Evolutionary conservation across 2,113 vertebrate genomes (phyloP).

Genomic region (Cheirogaleus medius): DNA sequence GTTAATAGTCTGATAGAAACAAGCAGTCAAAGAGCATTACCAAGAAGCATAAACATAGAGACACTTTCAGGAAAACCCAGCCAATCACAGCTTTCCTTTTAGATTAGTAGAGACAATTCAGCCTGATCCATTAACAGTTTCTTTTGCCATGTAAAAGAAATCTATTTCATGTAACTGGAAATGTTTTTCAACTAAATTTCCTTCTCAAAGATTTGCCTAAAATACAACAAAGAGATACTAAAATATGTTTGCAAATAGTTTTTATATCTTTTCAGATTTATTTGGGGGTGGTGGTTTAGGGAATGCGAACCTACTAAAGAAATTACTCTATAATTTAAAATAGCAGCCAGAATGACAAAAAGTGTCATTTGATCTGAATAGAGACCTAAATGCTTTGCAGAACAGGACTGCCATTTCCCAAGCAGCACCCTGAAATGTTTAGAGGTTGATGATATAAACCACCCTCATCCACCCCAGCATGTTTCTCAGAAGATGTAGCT

Average conservation of each 20-base stretch:
- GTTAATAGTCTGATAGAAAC: background rate
- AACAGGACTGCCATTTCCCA: background rate
- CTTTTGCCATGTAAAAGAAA: background rate
- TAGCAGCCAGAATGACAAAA: background rate
- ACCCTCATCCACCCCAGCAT: fast-evolving
- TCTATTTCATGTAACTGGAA: background rate
- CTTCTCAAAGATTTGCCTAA: background rate
- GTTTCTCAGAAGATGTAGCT: background rate
- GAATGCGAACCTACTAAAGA: background rate
- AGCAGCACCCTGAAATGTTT: background rate
- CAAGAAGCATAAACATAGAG: background rate
- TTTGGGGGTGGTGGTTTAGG: background rate
- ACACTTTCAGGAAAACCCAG: background rate
- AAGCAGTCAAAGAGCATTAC: background rate
- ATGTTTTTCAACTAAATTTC: background rate
- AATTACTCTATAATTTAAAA: background rate
- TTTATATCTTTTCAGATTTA: background rate
- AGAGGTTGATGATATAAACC: background rate
- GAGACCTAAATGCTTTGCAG: background rate
- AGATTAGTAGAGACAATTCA: background rate
- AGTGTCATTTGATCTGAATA: background rate
- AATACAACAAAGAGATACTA: background rate
- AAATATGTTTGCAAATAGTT: background rate
- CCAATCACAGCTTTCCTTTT: background rate
- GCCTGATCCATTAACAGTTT: background rate